A percentile compares a stretch with the other conserved stretches of the same genome.
phyloP scores from a whole-genome alignment of 2,113 vertebrate genomes.

The Gopherus flavomarginatus region DNA sequence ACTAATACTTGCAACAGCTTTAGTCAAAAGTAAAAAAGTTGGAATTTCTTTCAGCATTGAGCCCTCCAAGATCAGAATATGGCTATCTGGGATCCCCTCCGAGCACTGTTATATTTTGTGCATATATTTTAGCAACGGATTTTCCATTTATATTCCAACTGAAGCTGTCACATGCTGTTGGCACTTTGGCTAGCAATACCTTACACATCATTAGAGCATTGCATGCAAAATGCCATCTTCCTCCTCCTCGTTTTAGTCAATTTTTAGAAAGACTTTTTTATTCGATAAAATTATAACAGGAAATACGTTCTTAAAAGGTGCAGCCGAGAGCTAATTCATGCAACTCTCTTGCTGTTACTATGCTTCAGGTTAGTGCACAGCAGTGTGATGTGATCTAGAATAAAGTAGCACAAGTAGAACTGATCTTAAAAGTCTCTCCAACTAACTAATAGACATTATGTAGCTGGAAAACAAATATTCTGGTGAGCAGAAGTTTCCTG shows the following conservation, averaged over 20 bases:
- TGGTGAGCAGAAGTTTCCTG: not conserved
- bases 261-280: not conserved
- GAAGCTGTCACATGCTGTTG: conserved; percentile 45
- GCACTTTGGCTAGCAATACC: conserved; percentile 20
- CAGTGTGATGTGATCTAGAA: not conserved
- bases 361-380: not conserved
- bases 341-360: not conserved
- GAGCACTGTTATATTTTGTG: not conserved
- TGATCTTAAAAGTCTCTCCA: not conserved
- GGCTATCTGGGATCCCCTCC: not conserved
- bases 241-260: not conserved
- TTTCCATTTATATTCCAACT: conserved; percentile 50
- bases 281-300: not conserved
- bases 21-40: conserved; percentile 19
- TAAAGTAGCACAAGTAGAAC: not conserved
- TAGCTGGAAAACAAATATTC: not conserved
- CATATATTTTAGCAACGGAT: conserved; percentile 38
- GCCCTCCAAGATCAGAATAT: not conserved
- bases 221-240: not conserved
- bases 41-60: not conserved
- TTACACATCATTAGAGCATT: conserved; percentile 11
- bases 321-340: not conserved
- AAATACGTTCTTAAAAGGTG: not conserved
- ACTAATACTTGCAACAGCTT: not conserved
- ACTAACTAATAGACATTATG: not conserved